Percentiles rank a stretch among this genome's conserved stretches.
These are phyloP conservation scores for Cyclura pinguis DNA, from an alignment of 2,797 vertebrate genomes.

Conservation along the genomic window DNA sequence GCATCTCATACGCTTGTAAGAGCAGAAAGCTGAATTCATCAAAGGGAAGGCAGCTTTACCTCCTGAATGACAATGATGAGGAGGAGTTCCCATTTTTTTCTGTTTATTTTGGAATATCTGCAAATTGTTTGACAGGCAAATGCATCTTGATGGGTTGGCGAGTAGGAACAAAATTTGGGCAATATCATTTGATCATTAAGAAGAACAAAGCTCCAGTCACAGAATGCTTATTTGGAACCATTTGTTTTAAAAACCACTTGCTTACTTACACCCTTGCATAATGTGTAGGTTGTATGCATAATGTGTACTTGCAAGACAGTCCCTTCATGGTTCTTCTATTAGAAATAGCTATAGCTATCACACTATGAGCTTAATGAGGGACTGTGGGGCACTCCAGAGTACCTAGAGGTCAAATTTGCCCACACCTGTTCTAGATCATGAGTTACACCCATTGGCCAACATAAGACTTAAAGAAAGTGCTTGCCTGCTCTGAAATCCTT, in stretches of 20 bases:
- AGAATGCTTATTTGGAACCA: background rate
- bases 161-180: background rate
- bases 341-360: background rate
- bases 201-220: background rate
- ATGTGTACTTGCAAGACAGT: background rate
- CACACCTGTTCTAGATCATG: background rate
- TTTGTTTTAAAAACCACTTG: background rate
- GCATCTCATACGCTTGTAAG: slow-evolving; percentile 20
- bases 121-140: slow-evolving; percentile 40
- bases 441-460: background rate
- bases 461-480: background rate
- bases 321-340: background rate
- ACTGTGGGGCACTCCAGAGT: background rate
- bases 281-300: background rate
- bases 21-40: slow-evolving; percentile 7
- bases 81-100: slow-evolving; percentile 43
- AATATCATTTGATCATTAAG: slow-evolving; percentile 18
- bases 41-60: slow-evolving; percentile 47
- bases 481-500: background rate
- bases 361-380: too few relatives aligned
- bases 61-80: slow-evolving; percentile 48
- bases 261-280: background rate
- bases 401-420: background rate
- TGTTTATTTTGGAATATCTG: slow-evolving; percentile 42
- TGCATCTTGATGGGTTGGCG: background rate